Conservation (phyloP, 2,888 invertebrate genomes). For the Drosophila fungiperda region DNA sequence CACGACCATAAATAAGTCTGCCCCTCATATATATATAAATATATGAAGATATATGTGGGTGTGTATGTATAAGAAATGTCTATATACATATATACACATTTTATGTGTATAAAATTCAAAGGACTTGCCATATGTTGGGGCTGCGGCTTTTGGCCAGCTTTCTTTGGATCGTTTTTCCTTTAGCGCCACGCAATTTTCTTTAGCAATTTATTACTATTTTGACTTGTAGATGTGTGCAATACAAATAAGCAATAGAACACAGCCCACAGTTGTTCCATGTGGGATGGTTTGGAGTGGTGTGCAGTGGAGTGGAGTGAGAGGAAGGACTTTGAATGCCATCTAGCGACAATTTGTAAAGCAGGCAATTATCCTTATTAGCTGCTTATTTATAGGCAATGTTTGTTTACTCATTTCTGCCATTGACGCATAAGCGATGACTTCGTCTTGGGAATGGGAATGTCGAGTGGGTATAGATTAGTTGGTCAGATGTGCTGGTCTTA, state of each 20-base stretch:
- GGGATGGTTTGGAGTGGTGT: no score
- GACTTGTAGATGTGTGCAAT: conserved; percentile 62
- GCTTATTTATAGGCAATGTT: conserved; percentile 78
- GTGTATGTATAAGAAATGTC: neutral
- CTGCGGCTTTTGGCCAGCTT: conserved; percentile 36
- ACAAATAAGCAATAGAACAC: conserved; percentile 23
- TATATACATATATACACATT: conserved; percentile 7
- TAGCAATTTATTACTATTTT: conserved; percentile 77
- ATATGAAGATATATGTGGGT: conserved; percentile 22
- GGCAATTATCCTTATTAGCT: conserved; percentile 80
- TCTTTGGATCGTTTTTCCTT: conserved; percentile 48
- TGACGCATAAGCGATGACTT: conserved; percentile 61
- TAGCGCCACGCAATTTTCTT: conserved; percentile 65
- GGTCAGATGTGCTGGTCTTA: conserved; percentile 7
- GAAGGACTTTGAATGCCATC: conserved; percentile 20
- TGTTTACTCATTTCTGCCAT: conserved; percentile 62
- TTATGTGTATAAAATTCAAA: conserved; percentile 56
- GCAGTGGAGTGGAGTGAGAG: neutral
- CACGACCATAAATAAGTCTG: conserved; percentile 76
- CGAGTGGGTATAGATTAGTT: neutral
- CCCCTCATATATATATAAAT: conserved; percentile 34
- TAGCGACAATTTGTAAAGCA: conserved; percentile 75
- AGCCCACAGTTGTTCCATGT: neutral
- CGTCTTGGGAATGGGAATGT: neutral
- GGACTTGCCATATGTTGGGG: conserved; percentile 66